These are phyloP conservation scores for Contarinia nasturtii DNA, from an alignment of 1,140 invertebrate genomes.

Conservation along the genomic window DNA sequence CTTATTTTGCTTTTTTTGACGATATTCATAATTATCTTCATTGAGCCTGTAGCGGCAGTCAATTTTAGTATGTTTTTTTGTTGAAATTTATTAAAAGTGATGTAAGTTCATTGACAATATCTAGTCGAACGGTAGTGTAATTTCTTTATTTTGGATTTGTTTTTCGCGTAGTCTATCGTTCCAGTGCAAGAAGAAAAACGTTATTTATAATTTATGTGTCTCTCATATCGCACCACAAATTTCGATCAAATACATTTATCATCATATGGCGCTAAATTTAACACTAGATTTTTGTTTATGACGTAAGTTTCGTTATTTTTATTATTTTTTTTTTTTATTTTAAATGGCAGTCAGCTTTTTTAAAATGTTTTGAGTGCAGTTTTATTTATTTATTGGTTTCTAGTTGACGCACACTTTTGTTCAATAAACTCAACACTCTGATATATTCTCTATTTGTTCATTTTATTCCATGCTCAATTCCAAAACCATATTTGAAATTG, in stretches of 20 bases:
- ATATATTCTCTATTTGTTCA: background rate
- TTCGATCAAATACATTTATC: too few relatives aligned
- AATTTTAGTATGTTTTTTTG: background rate
- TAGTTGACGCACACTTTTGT: background rate
- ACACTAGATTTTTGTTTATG: background rate
- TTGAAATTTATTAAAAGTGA: background rate
- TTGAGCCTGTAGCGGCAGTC: background rate
- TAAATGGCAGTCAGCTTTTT: background rate
- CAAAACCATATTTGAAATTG: background rate
- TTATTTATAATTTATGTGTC: background rate
- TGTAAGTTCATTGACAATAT: background rate
- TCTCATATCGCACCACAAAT: too few relatives aligned
- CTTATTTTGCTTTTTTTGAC: background rate
- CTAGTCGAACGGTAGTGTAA: background rate
- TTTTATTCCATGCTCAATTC: background rate
- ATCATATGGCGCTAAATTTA: too few relatives aligned
- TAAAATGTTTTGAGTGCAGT: background rate
- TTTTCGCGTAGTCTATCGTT: background rate
- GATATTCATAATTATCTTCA: background rate
- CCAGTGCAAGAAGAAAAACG: background rate
- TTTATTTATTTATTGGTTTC: background rate
- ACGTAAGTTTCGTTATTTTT: background rate
- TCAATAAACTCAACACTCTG: background rate
- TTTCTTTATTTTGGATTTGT: background rate
- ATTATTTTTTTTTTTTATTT: background rate